A percentile compares a stretch with the other conserved stretches of the same genome.
These are phyloP conservation scores for Bradypus variegatus DNA, from an alignment of 2,797 vertebrate species.

Conservation along the genomic window DNA sequence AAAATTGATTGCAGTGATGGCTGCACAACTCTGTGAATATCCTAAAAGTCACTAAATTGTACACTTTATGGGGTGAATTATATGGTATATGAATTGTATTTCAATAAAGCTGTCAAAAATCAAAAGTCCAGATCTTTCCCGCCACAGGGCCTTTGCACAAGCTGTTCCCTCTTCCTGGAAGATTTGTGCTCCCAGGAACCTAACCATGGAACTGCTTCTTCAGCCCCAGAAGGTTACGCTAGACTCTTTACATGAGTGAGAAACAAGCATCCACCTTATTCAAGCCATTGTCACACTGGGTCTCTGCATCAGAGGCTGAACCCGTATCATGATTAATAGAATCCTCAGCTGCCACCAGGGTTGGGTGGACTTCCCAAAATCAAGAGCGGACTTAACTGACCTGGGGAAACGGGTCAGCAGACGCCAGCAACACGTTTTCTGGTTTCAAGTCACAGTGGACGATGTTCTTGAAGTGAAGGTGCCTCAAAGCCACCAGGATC, in stretches of 20 bases:
- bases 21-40: too few species aligned
- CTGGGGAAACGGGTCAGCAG: slow-evolving; percentile 81
- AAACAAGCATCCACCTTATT: background rate
- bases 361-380: background rate
- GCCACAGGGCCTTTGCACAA: too few species aligned
- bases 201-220: background rate
- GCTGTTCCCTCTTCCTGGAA: too few species aligned
- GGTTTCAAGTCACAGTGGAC: slow-evolving; percentile 94
- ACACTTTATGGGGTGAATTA: too few species aligned
- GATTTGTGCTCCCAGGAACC: too few species aligned
- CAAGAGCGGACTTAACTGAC: slow-evolving; percentile 59
- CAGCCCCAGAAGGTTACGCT: background rate
- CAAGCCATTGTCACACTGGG: background rate
- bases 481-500: slow-evolving; percentile 87
- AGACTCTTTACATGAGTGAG: background rate
- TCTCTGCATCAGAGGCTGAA: background rate
- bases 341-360: background rate
- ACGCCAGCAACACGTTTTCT: slow-evolving; percentile 86
- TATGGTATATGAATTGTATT: too few species aligned
- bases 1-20: too few species aligned
- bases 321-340: background rate
- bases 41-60: too few species aligned
- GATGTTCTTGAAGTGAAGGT: slow-evolving; percentile 93
- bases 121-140: too few species aligned
- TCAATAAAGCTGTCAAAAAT: too few species aligned